These are phyloP conservation scores for Dexiosoma caninum DNA, from an alignment of 2,888 invertebrate species.

Conservation along the genomic window DNA sequence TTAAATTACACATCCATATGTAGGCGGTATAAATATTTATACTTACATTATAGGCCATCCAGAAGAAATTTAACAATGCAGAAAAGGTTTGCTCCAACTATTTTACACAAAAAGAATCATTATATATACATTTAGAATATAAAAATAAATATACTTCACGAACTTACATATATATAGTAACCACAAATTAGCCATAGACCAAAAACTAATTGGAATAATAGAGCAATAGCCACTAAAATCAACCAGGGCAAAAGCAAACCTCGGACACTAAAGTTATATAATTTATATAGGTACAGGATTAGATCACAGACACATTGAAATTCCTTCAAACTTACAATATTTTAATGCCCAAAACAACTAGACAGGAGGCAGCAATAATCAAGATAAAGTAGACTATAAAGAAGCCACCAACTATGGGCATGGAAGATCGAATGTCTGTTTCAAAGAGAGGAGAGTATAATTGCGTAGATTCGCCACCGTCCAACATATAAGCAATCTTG, in stretches of 20 bases:
- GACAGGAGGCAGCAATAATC: conserved; percentile 80
- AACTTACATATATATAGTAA: conserved; percentile 93
- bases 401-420: conserved; percentile 83
- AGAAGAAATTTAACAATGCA: conserved; percentile 86
- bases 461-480: conserved; percentile 93
- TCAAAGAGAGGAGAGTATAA: conserved; percentile 93
- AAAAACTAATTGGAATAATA: conserved; percentile 87
- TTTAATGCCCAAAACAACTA: conserved; percentile 74
- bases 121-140: not conserved
- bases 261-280: conserved; percentile 83
- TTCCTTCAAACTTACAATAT: conserved; percentile 69
- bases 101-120: conserved; percentile 21
- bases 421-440: conserved; percentile 85
- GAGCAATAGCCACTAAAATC: conserved; percentile 82
- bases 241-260: conserved; percentile 92
- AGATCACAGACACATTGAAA: not conserved
- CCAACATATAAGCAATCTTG: conserved; percentile 85
- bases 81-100: conserved; percentile 89
- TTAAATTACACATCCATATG: too few relatives aligned
- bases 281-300: conserved; percentile 54
- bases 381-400: conserved; percentile 74
- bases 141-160: too few relatives aligned
- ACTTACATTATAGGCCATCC: conserved; percentile 93
- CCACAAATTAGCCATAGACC: conserved; percentile 92
- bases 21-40: not conserved